Base-by-base conservation (phyloP, 2,888 invertebrate species). In the Lasius fuliginosus region DNA sequence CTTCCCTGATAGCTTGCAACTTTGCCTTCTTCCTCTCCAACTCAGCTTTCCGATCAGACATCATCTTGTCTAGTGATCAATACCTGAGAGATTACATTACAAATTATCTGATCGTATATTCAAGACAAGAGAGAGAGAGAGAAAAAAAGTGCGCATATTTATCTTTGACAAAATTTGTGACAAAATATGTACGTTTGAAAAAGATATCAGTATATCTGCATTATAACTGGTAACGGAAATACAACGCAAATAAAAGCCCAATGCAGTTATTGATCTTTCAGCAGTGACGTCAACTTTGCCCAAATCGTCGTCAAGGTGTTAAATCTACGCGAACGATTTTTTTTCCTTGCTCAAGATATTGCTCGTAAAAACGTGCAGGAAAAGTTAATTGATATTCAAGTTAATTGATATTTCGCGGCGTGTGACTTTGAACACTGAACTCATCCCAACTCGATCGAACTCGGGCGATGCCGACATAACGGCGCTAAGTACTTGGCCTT, bases 31-130 rank as follows among this genome's bases (percentile, higher is more conserved):
- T 99, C 86, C 98, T 96, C 95, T 98, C 98, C 92, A 99, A 95
- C 95, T 99, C 98, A n/a, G 98, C 98, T 95, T 98, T 98, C 87
- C 98, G 97, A 95, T 98, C 98, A 76, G 98, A 97, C 98, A 98
- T 98, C 93, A 94, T 94, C 79, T 84, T 91, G 84, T 69, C 77
- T 86, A 85, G 6, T 49, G 12, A 60, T 27, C 68, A 68, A 67
- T 77, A 67, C 67, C 88, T 88, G 56, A 77, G 62, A 15, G 53
- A 82, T 60, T 71, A 77, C 49, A 4, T 23, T 0, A 60, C 46
- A 65, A 36, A 49, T 3, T 58, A 27, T 23, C 30, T 36, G 6
- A 33, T 42, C 15, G 46, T 27, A 56, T 2, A n/a, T 56, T 27
- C 15, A 23, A 64, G 33, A 0, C 3, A 49, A 33, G 5, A 49